Evolutionary conservation across 2,113 vertebrate species (phyloP), one percentile per base, ranked within the genome.

Genomic region (Syngnathus typhle): DNA sequence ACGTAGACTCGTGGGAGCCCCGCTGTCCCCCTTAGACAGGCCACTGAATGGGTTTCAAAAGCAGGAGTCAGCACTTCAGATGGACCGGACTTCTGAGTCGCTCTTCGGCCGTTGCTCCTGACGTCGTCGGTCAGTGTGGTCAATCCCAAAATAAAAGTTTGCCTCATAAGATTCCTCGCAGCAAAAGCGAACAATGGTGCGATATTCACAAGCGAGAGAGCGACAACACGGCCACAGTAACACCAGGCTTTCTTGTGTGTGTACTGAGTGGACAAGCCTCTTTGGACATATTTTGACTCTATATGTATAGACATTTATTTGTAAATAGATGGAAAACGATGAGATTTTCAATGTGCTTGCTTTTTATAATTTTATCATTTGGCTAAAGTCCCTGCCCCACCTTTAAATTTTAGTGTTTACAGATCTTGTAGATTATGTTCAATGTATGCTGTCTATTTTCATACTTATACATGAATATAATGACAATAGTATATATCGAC

Each of bases 221-320:
- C 39, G 21, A 62, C 60, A 39, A 37, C 36, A 18, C 59, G 8
- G 65, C 70, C 83, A 39, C 87, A 85, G 81, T 87, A 80, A 49
- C 82, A 80, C 66, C 86, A 78, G 6, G 68, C 87, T 37, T 83
- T 89, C 65, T 82, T 91, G 80, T 89, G 89, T n/a, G 88, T 88
- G 71, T 90, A 84, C 75, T 90, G 87, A 89, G 75, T 51, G 21
- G n/a, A 65, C 67, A 67, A 71, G 60, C 70, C 65, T 32, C 7
- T 60, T 71, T 54, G 16, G 70, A 82, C 67, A 70, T 79, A 74
- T 83, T 74, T 77, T 21, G 19, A 81, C 77, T 83, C 84, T 82
- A 85, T 65, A 54, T 80, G 64, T 77, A 82, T 54, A 79, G 46
- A 70, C 38, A 11, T 23, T 55, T 56, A 64, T 84, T 75, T 84